Evolutionary conservation across 2,113 vertebrate species (phyloP), one percentile per base, ranked within the genome.

Genomic region (Gadus macrocephalus): DNA sequence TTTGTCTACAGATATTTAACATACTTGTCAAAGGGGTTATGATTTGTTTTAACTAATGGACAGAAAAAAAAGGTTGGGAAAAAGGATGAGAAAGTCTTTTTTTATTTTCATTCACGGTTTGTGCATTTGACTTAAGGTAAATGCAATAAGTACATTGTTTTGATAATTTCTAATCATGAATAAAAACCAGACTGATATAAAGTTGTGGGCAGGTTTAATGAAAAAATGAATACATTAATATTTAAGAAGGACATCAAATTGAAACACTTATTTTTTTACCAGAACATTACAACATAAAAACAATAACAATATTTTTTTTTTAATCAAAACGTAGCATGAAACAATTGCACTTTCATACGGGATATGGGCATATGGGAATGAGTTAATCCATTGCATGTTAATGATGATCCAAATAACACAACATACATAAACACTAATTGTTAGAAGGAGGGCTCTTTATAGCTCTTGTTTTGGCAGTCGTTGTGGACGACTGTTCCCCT

Each of bases 401-500:
- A 12, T 17, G 55, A 42, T 42, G 38, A 42, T 42, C 38, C 38
- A 6, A 42, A 42, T 42, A 42, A 42, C 5, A 25, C 31, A 3
- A 58, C 55, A 17, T 58, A 58, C 55, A 58, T n/a, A 17, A 58
- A 58, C 3, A 58, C 55, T 58, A 58, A 58, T n/a, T 58, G 55
- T 17, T 58, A 58, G 12, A 12, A 49, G 42, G 42, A 49, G 8
- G 42, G 42, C 42, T 49, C 42, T 49, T 49, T 49, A 49, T 49
- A 49, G 42, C 42, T 49, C 42, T 49, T 49, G 42, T 49, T 20
- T 20, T 20, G 20, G 20, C 42, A 49, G 22, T 84, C 71, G 63
- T 16, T 28, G 15, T 76, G 81, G 64, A 90, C 89, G 62, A 91
- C 83, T 19, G 81, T 25, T 1, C 86, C 89, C 73, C 81, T 88